Conservation (phyloP, 2,888 invertebrate genomes). For the Cyaniris semiargus region DNA sequence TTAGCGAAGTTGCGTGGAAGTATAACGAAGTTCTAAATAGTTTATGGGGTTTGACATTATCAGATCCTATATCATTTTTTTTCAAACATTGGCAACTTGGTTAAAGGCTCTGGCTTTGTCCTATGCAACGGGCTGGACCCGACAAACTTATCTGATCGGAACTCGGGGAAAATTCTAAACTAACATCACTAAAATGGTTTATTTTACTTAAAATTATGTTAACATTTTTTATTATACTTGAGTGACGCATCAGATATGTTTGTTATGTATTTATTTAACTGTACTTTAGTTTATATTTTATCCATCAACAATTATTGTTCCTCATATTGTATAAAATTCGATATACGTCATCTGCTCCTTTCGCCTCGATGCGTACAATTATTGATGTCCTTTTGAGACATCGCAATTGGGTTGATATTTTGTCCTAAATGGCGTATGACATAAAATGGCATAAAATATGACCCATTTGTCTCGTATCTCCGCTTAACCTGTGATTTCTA, state of each 20-base stretch:
- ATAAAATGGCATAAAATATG: background rate
- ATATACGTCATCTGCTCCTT: background rate
- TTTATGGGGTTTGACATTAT: too few relatives aligned
- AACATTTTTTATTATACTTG: background rate
- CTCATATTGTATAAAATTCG: background rate
- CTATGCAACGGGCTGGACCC: background rate
- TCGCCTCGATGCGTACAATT: background rate
- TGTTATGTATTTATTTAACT: conserved; percentile 4
- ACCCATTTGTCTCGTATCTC: conserved; percentile 6
- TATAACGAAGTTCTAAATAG: background rate
- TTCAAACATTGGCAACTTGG: background rate
- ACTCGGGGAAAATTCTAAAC: background rate
- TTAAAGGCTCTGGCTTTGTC: background rate
- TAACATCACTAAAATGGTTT: background rate
- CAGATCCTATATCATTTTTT: background rate
- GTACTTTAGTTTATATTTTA: background rate
- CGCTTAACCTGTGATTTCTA: conserved; percentile 27
- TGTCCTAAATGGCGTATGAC: background rate
- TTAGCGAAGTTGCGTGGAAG: background rate
- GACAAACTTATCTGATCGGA: background rate
- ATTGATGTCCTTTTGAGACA: background rate
- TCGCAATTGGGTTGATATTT: background rate
- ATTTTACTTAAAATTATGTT: background rate
- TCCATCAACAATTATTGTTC: background rate
- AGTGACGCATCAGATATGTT: background rate